phyloP scores from a whole-genome alignment of 2,888 invertebrate genomes.

The Drosophila neotestacea region DNA sequence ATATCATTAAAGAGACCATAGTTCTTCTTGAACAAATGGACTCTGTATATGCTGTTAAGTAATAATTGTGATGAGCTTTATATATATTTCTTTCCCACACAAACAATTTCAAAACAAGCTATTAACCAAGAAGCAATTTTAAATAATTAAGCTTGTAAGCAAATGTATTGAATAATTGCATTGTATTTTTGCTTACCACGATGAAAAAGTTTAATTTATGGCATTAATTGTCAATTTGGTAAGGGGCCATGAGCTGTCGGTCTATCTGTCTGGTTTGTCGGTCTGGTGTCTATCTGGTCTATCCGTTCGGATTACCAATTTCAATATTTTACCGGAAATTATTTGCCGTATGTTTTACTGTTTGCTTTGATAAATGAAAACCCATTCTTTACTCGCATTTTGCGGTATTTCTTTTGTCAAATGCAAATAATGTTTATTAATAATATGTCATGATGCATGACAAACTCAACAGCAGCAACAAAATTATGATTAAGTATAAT shows the following conservation, averaged over 20 bases:
- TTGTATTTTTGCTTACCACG: conserved; percentile 23
- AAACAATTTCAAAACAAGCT: conserved; percentile 22
- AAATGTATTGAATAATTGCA: conserved; percentile 48
- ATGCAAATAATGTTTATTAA: conserved; percentile 44
- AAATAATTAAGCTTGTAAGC: conserved; percentile 39
- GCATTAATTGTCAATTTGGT: conserved; percentile 37
- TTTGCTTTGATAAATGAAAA: conserved; percentile 48
- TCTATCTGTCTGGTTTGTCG: conserved; percentile 8
- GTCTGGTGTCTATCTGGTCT: conserved; percentile 1
- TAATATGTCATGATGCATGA: conserved; percentile 36
- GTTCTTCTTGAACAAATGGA: neutral
- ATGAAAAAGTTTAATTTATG: conserved; percentile 37
- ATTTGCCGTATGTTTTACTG: conserved; percentile 50
- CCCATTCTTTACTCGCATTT: conserved; percentile 30
- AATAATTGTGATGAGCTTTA: neutral
- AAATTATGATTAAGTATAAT: conserved; percentile 2
- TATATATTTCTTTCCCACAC: conserved; percentile 20
- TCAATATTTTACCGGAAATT: conserved; percentile 52
- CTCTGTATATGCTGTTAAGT: neutral
- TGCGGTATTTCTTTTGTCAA: conserved; percentile 48
- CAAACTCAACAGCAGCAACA: conserved; percentile 20
- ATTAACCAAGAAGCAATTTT: conserved; percentile 39
- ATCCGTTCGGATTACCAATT: conserved; percentile 39
- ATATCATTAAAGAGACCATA: too few relatives aligned
- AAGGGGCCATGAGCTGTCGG: conserved; percentile 11